Percentiles rank a stretch among this genome's conserved stretches.
phyloP scores from a whole-genome alignment of 1,140 invertebrate genomes.

The Leucophenga varia region DNA sequence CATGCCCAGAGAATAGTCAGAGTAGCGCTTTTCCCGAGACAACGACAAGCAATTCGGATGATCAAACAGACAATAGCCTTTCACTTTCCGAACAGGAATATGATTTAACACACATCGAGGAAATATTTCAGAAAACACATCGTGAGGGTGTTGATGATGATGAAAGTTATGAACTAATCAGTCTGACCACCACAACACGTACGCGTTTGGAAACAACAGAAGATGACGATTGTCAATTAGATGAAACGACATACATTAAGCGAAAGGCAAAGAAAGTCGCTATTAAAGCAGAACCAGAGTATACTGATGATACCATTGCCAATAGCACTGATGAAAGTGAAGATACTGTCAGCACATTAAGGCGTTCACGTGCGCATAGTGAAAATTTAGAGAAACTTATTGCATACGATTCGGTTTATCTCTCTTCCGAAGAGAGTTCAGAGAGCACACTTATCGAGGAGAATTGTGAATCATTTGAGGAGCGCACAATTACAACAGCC shows the following conservation, averaged over 20 bases:
- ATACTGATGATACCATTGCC: too few relatives aligned
- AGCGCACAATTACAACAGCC: constrained; percentile 28
- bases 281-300: constrained; percentile 11
- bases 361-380: constrained; percentile 19
- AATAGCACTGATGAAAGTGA: constrained; percentile 21
- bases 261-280: too few relatives aligned
- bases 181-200: constrained; percentile 39
- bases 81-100: constrained; percentile 51
- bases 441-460: constrained; percentile 47
- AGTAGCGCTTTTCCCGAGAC: constrained; percentile 52
- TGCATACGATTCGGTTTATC: constrained; percentile 54
- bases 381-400: constrained; percentile 44
- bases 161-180: constrained; percentile 45
- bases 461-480: constrained; percentile 31
- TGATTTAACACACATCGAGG: constrained; percentile 42
- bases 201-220: constrained; percentile 43
- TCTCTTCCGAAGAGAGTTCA: constrained; percentile 53
- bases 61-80: constrained; percentile 41
- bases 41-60: constrained; percentile 43
- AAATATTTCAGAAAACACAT: constrained; percentile 37
- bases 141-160: constrained; percentile 10
- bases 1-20: constrained; percentile 49
- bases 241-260: too few relatives aligned
- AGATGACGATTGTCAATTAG: constrained; percentile 19
- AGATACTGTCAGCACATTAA: constrained; percentile 35